Evolutionary conservation across 2,797 vertebrate genomes (phyloP).

Genomic region (Pangasius krempfi): DNA sequence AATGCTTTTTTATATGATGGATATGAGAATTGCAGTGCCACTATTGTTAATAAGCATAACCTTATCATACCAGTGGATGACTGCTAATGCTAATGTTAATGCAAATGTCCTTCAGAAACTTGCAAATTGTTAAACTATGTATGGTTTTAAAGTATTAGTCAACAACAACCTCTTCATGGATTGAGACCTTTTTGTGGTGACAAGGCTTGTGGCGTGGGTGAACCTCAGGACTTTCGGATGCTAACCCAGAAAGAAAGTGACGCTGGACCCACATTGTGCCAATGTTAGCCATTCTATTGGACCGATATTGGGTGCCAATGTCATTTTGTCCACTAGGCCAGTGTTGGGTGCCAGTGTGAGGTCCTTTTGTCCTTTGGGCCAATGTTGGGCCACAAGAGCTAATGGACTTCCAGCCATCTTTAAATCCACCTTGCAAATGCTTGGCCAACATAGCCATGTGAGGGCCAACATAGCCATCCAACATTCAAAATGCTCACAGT

Average conservation of each 20-base stretch:
- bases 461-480: neutral
- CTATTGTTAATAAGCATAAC: neutral
- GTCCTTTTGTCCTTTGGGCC: neutral
- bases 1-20: neutral
- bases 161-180: neutral
- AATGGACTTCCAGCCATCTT: neutral
- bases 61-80: neutral
- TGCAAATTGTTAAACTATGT: neutral
- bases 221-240: neutral
- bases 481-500: neutral
- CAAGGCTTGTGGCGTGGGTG: too few relatives aligned
- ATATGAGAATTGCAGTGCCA: neutral
- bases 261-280: neutral
- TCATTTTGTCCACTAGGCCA: neutral
- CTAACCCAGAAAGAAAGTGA: neutral
- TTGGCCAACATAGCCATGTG: neutral
- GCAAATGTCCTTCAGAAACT: neutral
- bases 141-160: neutral
- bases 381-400: neutral
- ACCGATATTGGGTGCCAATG: neutral
- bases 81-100: neutral
- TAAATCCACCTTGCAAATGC: neutral
- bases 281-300: neutral
- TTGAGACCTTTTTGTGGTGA: neutral
- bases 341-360: neutral